Evolutionary conservation across 2,113 vertebrate species (phyloP).

Genomic region (Hypomesus transpacificus): DNA sequence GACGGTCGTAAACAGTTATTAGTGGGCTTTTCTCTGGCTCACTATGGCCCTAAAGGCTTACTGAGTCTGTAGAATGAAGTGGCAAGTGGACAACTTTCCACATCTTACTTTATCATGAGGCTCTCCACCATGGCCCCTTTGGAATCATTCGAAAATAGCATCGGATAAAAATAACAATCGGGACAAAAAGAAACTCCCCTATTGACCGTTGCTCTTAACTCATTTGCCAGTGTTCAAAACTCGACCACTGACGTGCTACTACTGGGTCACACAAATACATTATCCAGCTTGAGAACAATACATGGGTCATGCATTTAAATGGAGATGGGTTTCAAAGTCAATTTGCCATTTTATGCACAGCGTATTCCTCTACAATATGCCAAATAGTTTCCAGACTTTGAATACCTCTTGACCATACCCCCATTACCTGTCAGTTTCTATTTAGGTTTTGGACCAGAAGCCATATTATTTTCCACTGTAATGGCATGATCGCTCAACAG

Average conservation of each 20-base stretch:
- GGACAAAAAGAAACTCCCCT: too few relatives aligned
- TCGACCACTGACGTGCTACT: too few relatives aligned
- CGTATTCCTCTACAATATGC: conserved; percentile 37
- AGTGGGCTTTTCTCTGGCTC: conserved; percentile 50
- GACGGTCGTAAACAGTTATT: conserved; percentile 58
- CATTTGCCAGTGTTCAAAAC: too few relatives aligned
- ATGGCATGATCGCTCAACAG: conserved; percentile 50
- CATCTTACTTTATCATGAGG: conserved; percentile 30
- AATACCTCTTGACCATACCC: conserved; percentile 41
- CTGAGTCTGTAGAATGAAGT: conserved; percentile 31
- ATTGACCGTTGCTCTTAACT: too few relatives aligned
- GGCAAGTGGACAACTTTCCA: conserved; percentile 46
- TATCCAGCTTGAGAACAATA: too few relatives aligned
- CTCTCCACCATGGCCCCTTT: conserved; percentile 31
- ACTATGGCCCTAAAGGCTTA: conserved; percentile 33
- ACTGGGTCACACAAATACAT: too few relatives aligned
- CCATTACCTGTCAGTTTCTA: conserved; percentile 51
- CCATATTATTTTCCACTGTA: conserved; percentile 61
- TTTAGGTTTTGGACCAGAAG: conserved; percentile 48
- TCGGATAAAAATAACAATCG: too few relatives aligned
- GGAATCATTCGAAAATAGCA: conserved; percentile 13
- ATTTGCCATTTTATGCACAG: not conserved
- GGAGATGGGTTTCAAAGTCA: not conserved
- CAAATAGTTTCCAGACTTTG: conserved; percentile 47
- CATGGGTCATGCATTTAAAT: not conserved